Percentiles rank a stretch among this genome's conserved stretches.
phyloP scores from a whole-genome alignment of 1,140 invertebrate species.

The Tribolium castaneum region DNA sequence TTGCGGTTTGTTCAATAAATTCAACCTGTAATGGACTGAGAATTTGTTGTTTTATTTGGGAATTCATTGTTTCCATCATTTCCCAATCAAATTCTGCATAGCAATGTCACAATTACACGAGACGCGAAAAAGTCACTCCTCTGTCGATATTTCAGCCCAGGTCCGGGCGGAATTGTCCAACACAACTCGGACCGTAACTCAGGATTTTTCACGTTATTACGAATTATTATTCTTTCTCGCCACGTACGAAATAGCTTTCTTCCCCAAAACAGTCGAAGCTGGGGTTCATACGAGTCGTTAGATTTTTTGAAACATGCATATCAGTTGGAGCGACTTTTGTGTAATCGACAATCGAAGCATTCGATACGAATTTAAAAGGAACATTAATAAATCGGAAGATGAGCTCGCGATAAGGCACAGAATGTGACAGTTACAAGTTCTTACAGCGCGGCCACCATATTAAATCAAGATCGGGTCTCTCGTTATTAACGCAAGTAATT shows the following conservation, averaged over 20 bases:
- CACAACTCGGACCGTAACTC: neutral
- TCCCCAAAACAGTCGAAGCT: neutral
- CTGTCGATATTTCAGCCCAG: neutral
- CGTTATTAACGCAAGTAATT: slow-evolving; percentile 43
- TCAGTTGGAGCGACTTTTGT: neutral
- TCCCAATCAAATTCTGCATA: neutral
- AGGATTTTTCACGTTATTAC: slow-evolving; percentile 33
- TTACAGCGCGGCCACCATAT: slow-evolving; percentile 39
- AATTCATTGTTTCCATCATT: neutral
- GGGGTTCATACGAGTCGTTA: too few relatives aligned
- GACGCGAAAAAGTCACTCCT: neutral
- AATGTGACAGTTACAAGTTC: slow-evolving; percentile 42
- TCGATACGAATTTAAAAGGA: slow-evolving; percentile 39
- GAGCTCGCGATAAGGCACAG: slow-evolving; percentile 28
- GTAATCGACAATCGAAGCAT: neutral
- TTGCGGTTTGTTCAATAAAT: neutral
- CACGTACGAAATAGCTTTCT: slow-evolving; percentile 31
- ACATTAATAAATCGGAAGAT: slow-evolving; percentile 40
- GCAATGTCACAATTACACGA: neutral
- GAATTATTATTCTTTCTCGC: slow-evolving; percentile 29
- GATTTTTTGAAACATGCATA: too few relatives aligned
- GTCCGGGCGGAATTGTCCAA: neutral
- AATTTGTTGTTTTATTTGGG: neutral
- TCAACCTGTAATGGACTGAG: neutral
- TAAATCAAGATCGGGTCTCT: slow-evolving; percentile 39